Evolutionary conservation across 2,113 vertebrate species (phyloP), one percentile per base, ranked within the genome.

Genomic region (Parus major): DNA sequence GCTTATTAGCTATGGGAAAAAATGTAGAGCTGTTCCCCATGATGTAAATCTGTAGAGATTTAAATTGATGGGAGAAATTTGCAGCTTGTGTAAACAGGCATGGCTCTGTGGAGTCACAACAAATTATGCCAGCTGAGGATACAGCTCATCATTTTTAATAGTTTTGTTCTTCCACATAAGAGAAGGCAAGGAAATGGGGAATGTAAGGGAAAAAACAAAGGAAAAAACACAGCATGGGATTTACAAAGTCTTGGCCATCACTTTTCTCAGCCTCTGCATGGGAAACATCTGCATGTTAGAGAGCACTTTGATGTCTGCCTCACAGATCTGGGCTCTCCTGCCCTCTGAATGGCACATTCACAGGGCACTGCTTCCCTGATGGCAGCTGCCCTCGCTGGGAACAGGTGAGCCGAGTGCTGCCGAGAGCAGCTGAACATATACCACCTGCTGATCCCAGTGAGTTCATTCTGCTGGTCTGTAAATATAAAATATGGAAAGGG

Each of bases 241-340:
- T 77, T 61, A 47, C 22, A 56, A 59, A 64, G 47, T 81, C 47
- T 82, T 80, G 63, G 44, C 83, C 64, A 49, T 92, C 31, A 9
- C 59, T 80, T 86, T 92, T 81, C 55, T 80, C 82, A 77, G 41
- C 52, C 56, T 84, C 76, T 88, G 56, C 25, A 28, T 81, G 92
- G 78, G 91, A 95, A 95, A 95, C 89, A 91, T 90, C 84, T 95
- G 92, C 39, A 21, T 68, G 46, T 78, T 85, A 68, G 57, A 66
- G 53, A 57, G 5, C 50, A 35, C 77, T 96, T 95, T 92, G 87
- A 90, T 84, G 64, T 94, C 71, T 85, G 12, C 68, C 47, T 12
- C 73, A 14, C 69, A 82, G 52, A 52, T 52, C 29, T 25, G 60
- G 82, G 78, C 75, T 76, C 64, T 96, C 29, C 89, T 69, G 0